phyloP scores from a whole-genome alignment of 2,113 vertebrate species.

The Sinocyclocheilus grahami region DNA sequence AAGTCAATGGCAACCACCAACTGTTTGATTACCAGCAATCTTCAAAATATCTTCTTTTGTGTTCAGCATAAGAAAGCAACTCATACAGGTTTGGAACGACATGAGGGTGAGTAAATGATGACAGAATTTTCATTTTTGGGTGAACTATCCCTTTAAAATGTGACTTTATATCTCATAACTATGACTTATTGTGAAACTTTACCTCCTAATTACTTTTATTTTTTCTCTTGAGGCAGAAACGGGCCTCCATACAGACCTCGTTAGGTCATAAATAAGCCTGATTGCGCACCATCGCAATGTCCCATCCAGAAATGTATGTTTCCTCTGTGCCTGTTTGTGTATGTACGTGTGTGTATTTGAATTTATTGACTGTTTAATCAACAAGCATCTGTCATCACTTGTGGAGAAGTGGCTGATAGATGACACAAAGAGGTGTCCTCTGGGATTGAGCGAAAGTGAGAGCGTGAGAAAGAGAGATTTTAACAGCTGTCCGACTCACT shows the following conservation, averaged over 20 bases:
- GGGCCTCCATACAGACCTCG: neutral
- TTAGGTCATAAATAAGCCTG: neutral
- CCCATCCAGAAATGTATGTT: neutral
- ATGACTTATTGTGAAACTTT: neutral
- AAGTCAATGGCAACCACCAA: too few species aligned
- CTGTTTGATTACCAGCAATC: too few species aligned
- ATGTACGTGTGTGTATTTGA: conserved; percentile 1
- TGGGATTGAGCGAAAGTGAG: conserved; percentile 6
- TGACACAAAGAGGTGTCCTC: conserved; percentile 17
- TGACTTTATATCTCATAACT: neutral
- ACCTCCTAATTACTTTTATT: neutral
- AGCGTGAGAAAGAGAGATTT: neutral
- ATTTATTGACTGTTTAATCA: conserved; percentile 35
- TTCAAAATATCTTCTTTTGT: too few species aligned
- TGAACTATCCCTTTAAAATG: too few species aligned
- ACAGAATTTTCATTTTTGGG: too few species aligned
- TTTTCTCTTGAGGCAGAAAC: neutral
- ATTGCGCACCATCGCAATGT: neutral
- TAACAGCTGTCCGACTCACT: conserved; percentile 14
- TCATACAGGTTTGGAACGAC: too few species aligned
- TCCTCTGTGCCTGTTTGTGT: neutral
- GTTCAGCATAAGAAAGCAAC: too few species aligned
- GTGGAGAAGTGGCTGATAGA: neutral
- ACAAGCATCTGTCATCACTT: conserved; percentile 24
- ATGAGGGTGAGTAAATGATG: too few species aligned